phyloP scores from a whole-genome alignment of 2,113 vertebrate genomes.

The Oriolus oriolus region DNA sequence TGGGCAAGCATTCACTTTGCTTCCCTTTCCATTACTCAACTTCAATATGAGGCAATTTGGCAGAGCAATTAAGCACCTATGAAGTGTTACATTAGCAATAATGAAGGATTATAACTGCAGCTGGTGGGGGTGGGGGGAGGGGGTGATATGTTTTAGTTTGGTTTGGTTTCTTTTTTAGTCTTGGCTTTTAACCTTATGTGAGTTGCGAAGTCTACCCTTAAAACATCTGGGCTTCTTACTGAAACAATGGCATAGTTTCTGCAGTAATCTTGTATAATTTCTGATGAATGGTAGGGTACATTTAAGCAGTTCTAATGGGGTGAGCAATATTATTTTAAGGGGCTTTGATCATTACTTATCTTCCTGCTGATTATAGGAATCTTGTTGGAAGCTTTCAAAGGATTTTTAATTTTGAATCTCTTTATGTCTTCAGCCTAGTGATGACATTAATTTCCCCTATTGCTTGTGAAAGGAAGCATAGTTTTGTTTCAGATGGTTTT shows the following conservation, averaged over 20 bases:
- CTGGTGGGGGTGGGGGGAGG: neutral
- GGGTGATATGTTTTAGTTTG: neutral
- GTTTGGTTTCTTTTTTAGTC: slow-evolving; percentile 41
- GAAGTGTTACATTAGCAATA: slow-evolving; percentile 6
- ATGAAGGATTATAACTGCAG: slow-evolving; percentile 64
- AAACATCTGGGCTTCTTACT: slow-evolving; percentile 81
- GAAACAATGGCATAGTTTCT: slow-evolving; percentile 76
- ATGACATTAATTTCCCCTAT: slow-evolving; percentile 82
- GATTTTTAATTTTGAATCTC: slow-evolving; percentile 82
- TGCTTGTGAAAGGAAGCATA: slow-evolving; percentile 76
- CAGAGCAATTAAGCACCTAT: slow-evolving; percentile 37
- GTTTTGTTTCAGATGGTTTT: slow-evolving; percentile 76
- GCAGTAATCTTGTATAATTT: slow-evolving; percentile 80
- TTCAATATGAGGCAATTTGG: neutral
- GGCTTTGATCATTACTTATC: slow-evolving; percentile 93
- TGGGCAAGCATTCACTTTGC: neutral
- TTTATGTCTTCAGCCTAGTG: slow-evolving; percentile 79
- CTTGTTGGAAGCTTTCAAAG: slow-evolving; percentile 77
- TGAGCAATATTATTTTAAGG: slow-evolving; percentile 80
- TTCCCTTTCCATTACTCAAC: neutral
- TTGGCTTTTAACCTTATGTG: slow-evolving; percentile 66
- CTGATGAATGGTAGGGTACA: slow-evolving; percentile 82
- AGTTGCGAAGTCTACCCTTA: slow-evolving; percentile 53
- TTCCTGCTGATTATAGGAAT: slow-evolving; percentile 84
- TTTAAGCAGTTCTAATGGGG: slow-evolving; percentile 79